Conservation (phyloP, 2,888 invertebrate genomes). For the Pterobdella sp. region DNA sequence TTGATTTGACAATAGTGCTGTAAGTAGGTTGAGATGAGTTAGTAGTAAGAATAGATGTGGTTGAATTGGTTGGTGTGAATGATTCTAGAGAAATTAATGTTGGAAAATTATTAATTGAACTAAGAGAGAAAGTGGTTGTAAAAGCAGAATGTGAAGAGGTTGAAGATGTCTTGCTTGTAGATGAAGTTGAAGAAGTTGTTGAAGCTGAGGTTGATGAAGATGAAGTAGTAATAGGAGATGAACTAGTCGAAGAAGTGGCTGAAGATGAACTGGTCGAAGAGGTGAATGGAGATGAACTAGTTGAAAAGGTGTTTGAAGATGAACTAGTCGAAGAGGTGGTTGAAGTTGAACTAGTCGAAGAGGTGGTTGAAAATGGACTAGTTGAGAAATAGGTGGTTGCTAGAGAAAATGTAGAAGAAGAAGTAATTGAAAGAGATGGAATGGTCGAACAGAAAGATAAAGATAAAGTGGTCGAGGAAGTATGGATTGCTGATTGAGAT, state of each 20-base stretch:
- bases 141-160: background rate
- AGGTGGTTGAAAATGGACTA: background rate
- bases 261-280: background rate
- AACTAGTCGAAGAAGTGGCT: background rate
- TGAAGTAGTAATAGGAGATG: background rate
- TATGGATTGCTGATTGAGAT: too few species aligned
- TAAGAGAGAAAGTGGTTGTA: too few species aligned
- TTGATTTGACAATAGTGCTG: too few species aligned
- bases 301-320: background rate
- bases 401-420: background rate
- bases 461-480: background rate
- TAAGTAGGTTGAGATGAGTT: too few species aligned
- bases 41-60: too few species aligned
- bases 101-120: too few species aligned
- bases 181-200: background rate
- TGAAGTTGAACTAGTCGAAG: background rate
- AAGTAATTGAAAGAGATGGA: too few species aligned
- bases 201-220: background rate
- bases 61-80: too few species aligned
- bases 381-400: background rate
- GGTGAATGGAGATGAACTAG: background rate
- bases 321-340: background rate
- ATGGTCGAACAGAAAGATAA: background rate
- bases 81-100: too few species aligned
- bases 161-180: background rate